Base-by-base conservation (phyloP, 2,888 invertebrate species). In the Helicoverpa assulta region DNA sequence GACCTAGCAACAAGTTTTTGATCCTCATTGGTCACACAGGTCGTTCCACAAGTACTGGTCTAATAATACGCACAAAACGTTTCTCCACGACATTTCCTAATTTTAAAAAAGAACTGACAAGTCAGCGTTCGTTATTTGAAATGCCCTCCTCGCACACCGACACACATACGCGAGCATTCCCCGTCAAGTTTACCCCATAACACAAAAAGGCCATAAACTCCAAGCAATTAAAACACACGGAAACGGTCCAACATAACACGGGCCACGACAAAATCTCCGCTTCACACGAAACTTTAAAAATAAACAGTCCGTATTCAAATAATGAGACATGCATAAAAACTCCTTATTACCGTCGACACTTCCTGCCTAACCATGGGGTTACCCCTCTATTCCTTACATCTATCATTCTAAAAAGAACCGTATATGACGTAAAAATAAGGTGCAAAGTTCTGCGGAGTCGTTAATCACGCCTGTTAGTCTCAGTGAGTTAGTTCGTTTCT, bases 251-350 rank as follows among this genome's bases (percentile, higher is more conserved):
- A 26, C 53, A 37, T 26, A 67, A 57, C 61, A 40, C 73, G 14
- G 21, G 16, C 50, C 56, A 64, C 80, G 76, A 76, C 76, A 82
- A 78, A 76, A 81, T 83, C 84, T 82, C 82, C 71, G 83, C 78
- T 83, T 84, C 82, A 78, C 82, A 83, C 83, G 84, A 85, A 83
- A 86, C 84, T 88, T 87, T 87, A 88, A 87, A 93, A 92, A 93
- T 91, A 93, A 93, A 91, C 90, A 90, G 87, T 87, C 74, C 64
- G 67, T 86, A 87, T 86, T 84, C 76, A 81, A 91, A 91, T 93
- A 92, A 92, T 91, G 91, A 90, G 90, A 92, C 88, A 85, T 87
- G 88, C 91, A 93, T 94, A 94, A 94, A 94, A 94, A 93, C 88
- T 89, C 89, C 88, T 89, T 90, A 88, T 89, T 91, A 89, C 89